Base-by-base conservation (phyloP, 1,140 invertebrate species). In the Bilobella aurantiaca region DNA sequence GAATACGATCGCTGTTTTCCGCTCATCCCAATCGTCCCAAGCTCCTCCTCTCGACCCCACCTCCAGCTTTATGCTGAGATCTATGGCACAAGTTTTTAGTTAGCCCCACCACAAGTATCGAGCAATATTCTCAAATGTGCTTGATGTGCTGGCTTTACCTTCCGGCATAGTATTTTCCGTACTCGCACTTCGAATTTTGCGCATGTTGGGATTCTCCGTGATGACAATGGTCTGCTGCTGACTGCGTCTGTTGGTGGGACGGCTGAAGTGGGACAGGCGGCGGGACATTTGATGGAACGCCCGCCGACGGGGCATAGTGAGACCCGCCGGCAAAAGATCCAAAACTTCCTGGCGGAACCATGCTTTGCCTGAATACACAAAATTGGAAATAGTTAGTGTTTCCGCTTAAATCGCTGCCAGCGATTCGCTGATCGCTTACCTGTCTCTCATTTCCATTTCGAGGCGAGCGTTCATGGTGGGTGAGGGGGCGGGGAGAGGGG, bases 61-160 rank as follows among this genome's bases (percentile, higher is more conserved):
- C 59, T 73, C 71, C 34, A 73, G 65, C 58, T 73, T 73, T 31
- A 73, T 73, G 53, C 71, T 73, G 71, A 73, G 71, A 73, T 73
- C 71, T 72, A 25, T 0, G 34, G 25, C 12, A 53, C 23, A 59
- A 59, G 25, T 12, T 3, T 59, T 21, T 3, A 34, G 46, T 60
- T 60, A 64, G n/a, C 37, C 23, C 16, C 8, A 61, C n/a, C 30
- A 23, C 31, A 8, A 16, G 8, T 49, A 42, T 21, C 47, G 47
- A 21, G 18, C 12, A 42, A 18, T 8, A 5, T 16, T 53, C 49
- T 14, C 49, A 23, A 27, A 5, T 5, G 25, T 34, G 12, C 18
- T 29, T 8, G 31, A 59, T 8, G 8, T 29, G 28, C 8, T 8
- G 27, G 21, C 14, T 58, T 1, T 67, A 72, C 70, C 70, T 70